A percentile compares a stretch with the other conserved stretches of the same genome.
phyloP scores from a whole-genome alignment of 2,888 invertebrate genomes.

The Lepidocyrtoides sp. region DNA sequence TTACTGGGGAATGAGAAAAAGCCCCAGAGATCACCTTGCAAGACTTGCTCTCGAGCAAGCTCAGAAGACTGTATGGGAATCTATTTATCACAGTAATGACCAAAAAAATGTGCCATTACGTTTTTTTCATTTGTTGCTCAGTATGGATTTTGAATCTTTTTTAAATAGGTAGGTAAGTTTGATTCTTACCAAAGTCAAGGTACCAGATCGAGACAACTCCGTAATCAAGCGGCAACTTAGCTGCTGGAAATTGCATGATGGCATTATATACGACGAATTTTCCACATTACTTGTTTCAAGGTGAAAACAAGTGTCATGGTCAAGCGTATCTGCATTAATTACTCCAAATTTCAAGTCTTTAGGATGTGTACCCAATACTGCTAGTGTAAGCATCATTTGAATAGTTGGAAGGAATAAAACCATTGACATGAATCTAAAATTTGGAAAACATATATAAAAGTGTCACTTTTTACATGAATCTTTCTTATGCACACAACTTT shows the following conservation, averaged over 20 bases:
- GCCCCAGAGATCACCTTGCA: conserved; percentile 63
- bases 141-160: no score
- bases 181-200: conserved; percentile 29
- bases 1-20: conserved; percentile 53
- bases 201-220: background rate
- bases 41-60: conserved; percentile 10
- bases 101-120: no score
- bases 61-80: conserved; percentile 56
- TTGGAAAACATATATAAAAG: no score
- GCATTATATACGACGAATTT: background rate
- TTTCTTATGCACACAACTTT: no score
- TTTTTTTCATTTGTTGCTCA: no score
- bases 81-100: no score
- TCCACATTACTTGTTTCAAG: background rate
- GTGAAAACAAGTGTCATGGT: conserved; percentile 13
- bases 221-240: conserved; percentile 51
- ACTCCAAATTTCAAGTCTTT: conserved; percentile 58
- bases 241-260: conserved; percentile 46
- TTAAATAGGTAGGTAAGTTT: no score
- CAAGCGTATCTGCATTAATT: conserved; percentile 52
- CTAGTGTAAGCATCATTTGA: conserved; percentile 64
- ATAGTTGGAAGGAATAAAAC: conserved; percentile 57
- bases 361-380: conserved; percentile 62
- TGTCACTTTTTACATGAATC: no score
- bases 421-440: conserved; percentile 54